Percentiles rank a stretch among this genome's conserved stretches.
These are phyloP conservation scores for Holothuria scabra DNA, from an alignment of 53 echinoderm and acorn worm genomes.

Conservation along the genomic window DNA sequence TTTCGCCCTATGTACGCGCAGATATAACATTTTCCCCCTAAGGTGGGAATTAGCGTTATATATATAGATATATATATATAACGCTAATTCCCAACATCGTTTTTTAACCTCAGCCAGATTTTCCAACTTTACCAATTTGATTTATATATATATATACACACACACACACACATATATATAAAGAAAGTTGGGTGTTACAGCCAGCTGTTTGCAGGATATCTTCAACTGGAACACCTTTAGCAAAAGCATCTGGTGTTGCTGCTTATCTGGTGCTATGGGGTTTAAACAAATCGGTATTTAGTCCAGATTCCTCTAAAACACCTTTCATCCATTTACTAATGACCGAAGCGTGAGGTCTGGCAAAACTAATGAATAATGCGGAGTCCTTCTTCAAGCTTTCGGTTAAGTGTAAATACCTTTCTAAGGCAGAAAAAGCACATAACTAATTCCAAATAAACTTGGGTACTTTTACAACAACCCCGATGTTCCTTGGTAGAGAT, in stretches of 20 bases:
- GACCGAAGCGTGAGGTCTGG: neutral
- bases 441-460: neutral
- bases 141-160: too few species aligned
- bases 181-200: neutral
- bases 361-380: neutral
- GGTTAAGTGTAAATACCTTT: neutral
- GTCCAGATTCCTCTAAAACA: conserved; percentile 12
- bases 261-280: neutral
- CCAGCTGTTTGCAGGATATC: conserved; percentile 17
- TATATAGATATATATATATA: too few species aligned
- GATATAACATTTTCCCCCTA: too few species aligned
- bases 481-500: neutral
- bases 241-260: neutral
- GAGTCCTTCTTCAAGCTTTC: neutral
- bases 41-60: too few species aligned
- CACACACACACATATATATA: too few species aligned
- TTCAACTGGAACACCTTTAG: neutral
- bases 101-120: too few species aligned
- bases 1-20: too few species aligned
- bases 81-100: too few species aligned
- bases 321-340: neutral
- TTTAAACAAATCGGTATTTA: too few species aligned
- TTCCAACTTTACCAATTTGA: too few species aligned
- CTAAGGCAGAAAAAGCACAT: neutral
- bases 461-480: too few species aligned